Evolutionary conservation across 2,888 invertebrate species (phyloP).

Genomic region (Nemurella pictetii): DNA sequence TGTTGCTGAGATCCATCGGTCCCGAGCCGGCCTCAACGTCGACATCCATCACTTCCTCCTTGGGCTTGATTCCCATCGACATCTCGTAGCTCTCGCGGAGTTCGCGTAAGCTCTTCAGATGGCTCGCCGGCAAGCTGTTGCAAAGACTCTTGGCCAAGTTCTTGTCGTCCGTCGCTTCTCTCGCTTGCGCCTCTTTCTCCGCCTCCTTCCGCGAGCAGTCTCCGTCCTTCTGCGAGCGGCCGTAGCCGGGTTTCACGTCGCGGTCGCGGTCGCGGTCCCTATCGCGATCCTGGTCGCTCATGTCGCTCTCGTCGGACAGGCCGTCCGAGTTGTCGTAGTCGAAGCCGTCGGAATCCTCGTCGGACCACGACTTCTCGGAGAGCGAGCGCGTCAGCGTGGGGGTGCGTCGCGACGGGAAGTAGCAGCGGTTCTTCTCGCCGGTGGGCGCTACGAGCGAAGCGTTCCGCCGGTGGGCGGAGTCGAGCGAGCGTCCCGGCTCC

Average conservation of each 20-base stretch:
- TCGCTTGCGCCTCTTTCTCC: not conserved
- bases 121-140: not conserved
- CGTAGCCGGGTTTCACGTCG: not conserved
- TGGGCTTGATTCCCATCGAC: constrained; percentile 3
- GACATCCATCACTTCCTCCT: not conserved
- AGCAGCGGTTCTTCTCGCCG: constrained; percentile 48
- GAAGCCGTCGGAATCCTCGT: constrained; percentile 16
- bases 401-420: constrained; percentile 50
- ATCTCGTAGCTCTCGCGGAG: not conserved
- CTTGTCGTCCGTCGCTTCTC: not conserved
- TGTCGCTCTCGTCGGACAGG: not conserved
- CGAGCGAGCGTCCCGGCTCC: constrained; percentile 36
- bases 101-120: not conserved
- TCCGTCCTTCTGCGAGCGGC: not conserved
- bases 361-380: constrained; percentile 14
- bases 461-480: constrained; percentile 45
- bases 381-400: constrained; percentile 10
- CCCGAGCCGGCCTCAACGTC: constrained; percentile 42
- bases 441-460: constrained; percentile 31
- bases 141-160: not conserved
- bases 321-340: constrained; percentile 7
- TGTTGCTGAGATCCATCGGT: constrained; percentile 56
- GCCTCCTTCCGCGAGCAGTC: not conserved
- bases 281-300: not conserved
- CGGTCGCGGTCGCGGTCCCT: not conserved